Conservation (phyloP, 2,797 vertebrate species). For the Hypotaenidia philippensis region DNA sequence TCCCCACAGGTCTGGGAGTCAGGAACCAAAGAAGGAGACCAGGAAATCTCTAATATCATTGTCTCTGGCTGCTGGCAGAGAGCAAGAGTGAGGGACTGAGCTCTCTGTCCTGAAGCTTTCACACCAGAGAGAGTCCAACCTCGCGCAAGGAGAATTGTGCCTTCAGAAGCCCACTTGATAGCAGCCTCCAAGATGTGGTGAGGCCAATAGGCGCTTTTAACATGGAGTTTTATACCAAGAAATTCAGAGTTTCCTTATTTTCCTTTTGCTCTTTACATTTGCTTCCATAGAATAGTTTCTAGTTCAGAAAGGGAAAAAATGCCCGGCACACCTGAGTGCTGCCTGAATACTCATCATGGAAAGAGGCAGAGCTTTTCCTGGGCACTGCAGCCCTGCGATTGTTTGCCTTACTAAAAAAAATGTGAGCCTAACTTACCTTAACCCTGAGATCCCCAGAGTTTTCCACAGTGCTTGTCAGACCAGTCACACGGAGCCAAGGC, state of each 20-base stretch:
- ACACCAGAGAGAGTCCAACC: background rate
- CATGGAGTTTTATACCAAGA: background rate
- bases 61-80: background rate
- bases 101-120: background rate
- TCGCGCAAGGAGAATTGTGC: background rate
- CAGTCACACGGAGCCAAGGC: background rate
- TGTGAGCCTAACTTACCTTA: constrained; percentile 12
- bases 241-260: background rate
- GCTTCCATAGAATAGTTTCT: background rate
- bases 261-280: background rate
- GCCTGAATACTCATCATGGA: constrained; percentile 49
- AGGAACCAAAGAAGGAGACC: background rate
- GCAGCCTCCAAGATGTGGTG: background rate
- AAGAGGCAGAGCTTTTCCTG: constrained; percentile 26
- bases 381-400: background rate
- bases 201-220: background rate
- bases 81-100: background rate
- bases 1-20: background rate
- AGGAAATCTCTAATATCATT: background rate
- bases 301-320: constrained; percentile 61
- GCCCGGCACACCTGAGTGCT: background rate
- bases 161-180: background rate
- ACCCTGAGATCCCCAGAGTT: background rate
- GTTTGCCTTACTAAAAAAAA: constrained; percentile 49
- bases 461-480: background rate